Evolutionary conservation across 92 coral and sea anemone species (phyloP), one percentile per base, ranked within the genome.

Genomic region (Galaxea fascicularis): DNA sequence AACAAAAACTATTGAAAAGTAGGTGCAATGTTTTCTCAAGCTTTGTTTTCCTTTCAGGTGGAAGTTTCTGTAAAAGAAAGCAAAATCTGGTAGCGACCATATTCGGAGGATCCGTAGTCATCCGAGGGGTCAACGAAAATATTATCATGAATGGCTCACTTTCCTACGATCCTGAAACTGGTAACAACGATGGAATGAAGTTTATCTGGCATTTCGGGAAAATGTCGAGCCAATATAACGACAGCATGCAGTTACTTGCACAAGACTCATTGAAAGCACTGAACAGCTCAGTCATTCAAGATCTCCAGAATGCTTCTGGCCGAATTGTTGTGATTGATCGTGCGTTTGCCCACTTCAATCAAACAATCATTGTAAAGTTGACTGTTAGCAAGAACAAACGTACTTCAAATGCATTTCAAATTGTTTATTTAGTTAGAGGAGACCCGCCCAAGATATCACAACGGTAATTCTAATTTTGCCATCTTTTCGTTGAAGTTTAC

Each of bases 141-240:
- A 27, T 79, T 46, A 65, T 74, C 18, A 16, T 79, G 58, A 62
- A 79, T 45, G 84, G 59, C 27, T 79, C 84, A n/a, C 84, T 45
- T 16, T 79, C 84, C 0, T 79, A 79, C 25, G 84, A 79, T 28
- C 84, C 84, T 22, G 84, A 62, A 49, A 47, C 60, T 45, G 60
- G 72, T 8, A 35, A 77, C 41, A 39, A 77, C 72, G 17, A 16
- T 6, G 82, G 71, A 24, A 60, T 77, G 82, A 79, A 21, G 8
- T 79, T 65, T 17, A 65, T 46, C 52, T 79, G 84, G 84, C 9
- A 16, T 28, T 74, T 26, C 10, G 78, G 78, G 0, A 54, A 4
- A 3, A 26, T 53, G 11, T 4, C 44, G 52, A 10, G 65, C 18
- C 53, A 29, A 35, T 26, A 74, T 11, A 9, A 25, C 17, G 46